Percentiles rank a stretch among this genome's conserved stretches.
Evolutionary conservation across 2,888 invertebrate species (phyloP).

Genomic region (Macrophya annulata): DNA sequence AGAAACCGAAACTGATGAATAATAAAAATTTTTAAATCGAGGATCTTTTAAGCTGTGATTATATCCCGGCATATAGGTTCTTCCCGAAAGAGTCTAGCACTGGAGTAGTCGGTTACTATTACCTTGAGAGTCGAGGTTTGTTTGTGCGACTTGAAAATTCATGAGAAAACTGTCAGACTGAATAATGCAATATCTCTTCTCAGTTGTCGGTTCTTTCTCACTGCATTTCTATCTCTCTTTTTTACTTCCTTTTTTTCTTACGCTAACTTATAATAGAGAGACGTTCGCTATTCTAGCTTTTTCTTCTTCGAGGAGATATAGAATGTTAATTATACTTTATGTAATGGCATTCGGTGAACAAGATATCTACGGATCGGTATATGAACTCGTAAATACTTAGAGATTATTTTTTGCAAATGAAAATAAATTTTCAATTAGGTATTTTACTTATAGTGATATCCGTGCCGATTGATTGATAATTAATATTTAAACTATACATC

Average conservation of each 20-base stretch:
- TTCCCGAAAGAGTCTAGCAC: background rate
- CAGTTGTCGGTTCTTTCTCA: slow-evolving; percentile 57
- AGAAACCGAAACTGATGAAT: background rate
- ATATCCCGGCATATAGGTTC: background rate
- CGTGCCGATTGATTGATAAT: too few species aligned
- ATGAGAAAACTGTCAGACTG: slow-evolving; percentile 67
- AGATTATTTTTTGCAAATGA: background rate
- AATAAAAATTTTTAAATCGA: background rate
- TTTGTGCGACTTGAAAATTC: slow-evolving; percentile 66
- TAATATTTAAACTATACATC: too few species aligned
- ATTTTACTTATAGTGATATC: background rate
- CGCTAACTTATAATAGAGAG: slow-evolving; percentile 16
- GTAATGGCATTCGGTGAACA: background rate
- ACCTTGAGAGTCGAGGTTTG: slow-evolving; percentile 53
- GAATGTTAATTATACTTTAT: slow-evolving; percentile 37
- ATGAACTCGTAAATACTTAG: background rate
- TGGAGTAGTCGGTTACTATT: slow-evolving; percentile 11
- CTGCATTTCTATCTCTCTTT: slow-evolving; percentile 13
- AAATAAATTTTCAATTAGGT: background rate
- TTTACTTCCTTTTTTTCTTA: background rate
- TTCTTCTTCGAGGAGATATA: background rate
- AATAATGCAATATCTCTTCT: slow-evolving; percentile 66
- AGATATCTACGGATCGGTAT: background rate
- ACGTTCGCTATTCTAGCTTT: slow-evolving; percentile 33
- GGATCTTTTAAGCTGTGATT: background rate